Base-by-base conservation (phyloP, 2,113 vertebrate genomes). In the Xenopus laevis region DNA sequence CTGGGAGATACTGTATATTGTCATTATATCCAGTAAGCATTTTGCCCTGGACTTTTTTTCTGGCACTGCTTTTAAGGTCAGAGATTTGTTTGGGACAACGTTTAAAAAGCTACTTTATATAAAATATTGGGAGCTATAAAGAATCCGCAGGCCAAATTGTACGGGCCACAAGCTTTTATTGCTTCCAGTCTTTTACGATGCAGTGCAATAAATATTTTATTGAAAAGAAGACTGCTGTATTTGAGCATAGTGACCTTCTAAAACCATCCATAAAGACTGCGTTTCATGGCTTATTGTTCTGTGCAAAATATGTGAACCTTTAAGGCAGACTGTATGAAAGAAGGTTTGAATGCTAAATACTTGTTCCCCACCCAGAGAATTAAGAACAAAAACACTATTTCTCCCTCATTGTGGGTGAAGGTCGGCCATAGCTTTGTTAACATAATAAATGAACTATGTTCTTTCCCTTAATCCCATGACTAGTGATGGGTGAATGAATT, bases 121-220 rank as follows among this genome's bases (percentile, higher is more conserved):
- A 45, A 68, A 27, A 27, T 68, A 68, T n/a, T 53, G 21, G 21
- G 52, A 46, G 10, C 40, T n/a, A 65, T 20, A 65, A 65, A 65
- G 45, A 15, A 12, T 46, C 16, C 10, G 21, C 18, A 67, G 17
- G 13, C 20, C 46, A 52, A 52, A 52, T 27, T 52, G 21, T 52
- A 18, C 13, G n/a, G 17, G 6, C 45, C 33, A 40, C n/a, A 18
- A 13, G 7, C 13, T 15, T 20, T 67, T 52, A 67, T 67, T 50
- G 18, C 46, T 52, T 52, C 45, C 16, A 52, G 21, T 67, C 23
- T 67, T 67, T 52, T 16, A 50, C 52, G 46, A 27, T 67, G 5
- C 50, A 47, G 33, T 8, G 2, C 33, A 15, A 50, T 67, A 52
- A 67, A 52, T 68, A 53, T 68, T 68, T 68, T n/a, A 30, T 52